phyloP scores from a whole-genome alignment of 2,888 invertebrate species.

The Prosapia bicincta region DNA sequence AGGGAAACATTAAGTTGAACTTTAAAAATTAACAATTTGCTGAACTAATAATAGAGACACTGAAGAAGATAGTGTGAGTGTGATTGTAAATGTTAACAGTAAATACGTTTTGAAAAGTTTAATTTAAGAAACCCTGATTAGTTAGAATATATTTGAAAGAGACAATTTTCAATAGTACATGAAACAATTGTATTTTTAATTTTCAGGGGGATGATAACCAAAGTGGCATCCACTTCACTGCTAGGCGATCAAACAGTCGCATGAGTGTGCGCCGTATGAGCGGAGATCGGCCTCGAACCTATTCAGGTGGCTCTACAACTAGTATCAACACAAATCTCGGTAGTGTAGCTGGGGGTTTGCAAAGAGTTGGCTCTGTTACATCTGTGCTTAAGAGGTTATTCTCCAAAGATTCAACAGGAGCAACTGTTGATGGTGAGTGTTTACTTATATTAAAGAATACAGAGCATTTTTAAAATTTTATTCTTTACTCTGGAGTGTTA shows the following conservation, averaged over 20 bases:
- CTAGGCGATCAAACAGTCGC: constrained; percentile 45
- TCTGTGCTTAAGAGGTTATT: constrained; percentile 73
- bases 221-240: constrained; percentile 72
- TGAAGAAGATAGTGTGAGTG: too few species aligned
- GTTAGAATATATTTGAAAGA: too few species aligned
- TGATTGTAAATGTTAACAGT: too few species aligned
- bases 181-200: neutral
- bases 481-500: too few species aligned
- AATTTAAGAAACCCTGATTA: too few species aligned
- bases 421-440: constrained; percentile 35
- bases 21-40: too few species aligned
- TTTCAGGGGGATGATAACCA: constrained; percentile 60
- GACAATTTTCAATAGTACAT: too few species aligned
- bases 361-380: constrained; percentile 72
- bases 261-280: constrained; percentile 32
- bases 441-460: too few species aligned
- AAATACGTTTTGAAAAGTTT: too few species aligned
- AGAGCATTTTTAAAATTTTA: too few species aligned
- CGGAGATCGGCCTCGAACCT: constrained; percentile 33
- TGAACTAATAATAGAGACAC: too few species aligned
- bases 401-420: constrained; percentile 57
- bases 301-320: constrained; percentile 46
- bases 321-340: constrained; percentile 44
- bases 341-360: constrained; percentile 54
- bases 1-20: too few species aligned